Base-by-base conservation (phyloP, 2,888 invertebrate genomes). In the Drosophila limbata region DNA sequence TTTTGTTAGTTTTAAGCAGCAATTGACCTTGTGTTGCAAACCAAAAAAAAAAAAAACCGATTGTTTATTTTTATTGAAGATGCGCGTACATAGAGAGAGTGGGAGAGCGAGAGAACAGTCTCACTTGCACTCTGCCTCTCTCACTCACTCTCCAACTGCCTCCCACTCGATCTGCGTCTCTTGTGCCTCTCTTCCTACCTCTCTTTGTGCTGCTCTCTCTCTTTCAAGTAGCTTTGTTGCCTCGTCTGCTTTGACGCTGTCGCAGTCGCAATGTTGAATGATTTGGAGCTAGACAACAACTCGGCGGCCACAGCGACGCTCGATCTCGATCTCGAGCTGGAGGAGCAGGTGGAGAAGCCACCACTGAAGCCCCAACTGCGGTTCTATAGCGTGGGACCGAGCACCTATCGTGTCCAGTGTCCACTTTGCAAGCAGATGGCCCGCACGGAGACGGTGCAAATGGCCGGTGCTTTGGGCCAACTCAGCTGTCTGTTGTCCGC, bases 341-440 rank as follows among this genome's bases (percentile, higher is more conserved):
- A 47, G 11, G 40, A 3, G 4, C 39, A 11, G 52, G 3, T 8
- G 28, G 28, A 28, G n/a, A 6, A 33, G 50, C 2, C 19, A 11
- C 19, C 35, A 11, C 11, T 25, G 4, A 90, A 89, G 62, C 89
- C 91, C 1, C 87, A 84, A 48, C 55, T 92, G 56, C 89, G 91
- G 25, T 92, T 86, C 69, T 92, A 88, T 60, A 79, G 90, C n/a
- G 89, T 92, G 0, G 92, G 92, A 4, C 92, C 92, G 2, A 88
- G 86, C 52, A 89, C 84, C 4, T 88, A 91, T 59, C 81, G 81
- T 5, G 80, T 92, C 0, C 80, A 73, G 19, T 92, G 92, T 57
- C 92, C 92, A 0, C 59, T 92, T 17, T 92, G 92, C 64, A 80
- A 81, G 35, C 81, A 88, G 21, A 73, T 77, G 17, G 81, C 90